Evolutionary conservation across 2,888 invertebrate genomes (phyloP), one percentile per base, ranked within the genome.

Genomic region (Xiphydria camelus): DNA sequence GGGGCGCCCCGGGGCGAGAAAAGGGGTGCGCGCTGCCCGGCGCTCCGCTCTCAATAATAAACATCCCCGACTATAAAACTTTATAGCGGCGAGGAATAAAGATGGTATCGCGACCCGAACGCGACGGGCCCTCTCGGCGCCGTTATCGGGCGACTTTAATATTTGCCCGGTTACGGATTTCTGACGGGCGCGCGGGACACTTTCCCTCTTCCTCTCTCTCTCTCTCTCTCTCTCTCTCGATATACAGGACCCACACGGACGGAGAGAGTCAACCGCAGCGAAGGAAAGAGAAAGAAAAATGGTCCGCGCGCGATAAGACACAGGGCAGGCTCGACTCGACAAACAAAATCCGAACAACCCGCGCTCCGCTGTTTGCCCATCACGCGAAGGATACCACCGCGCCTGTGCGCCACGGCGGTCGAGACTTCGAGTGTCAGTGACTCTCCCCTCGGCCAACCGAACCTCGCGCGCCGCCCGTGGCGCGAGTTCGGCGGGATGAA

Each of bases 331-430:
- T 67, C 58, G 61, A 65, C 34, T 14, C 18, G 6, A 18, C 68
- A 73, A 70, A 73, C 68, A 71, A 73, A 73, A 74, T 70, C 69
- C 59, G 66, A 69, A 69, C 70, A 73, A 72, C 66, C 71, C 66
- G 68, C 45, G 32, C 59, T 61, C 53, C 64, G 62, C 66, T 70
- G 70, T 71, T 70, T 71, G 61, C 63, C 64, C n/a, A n/a, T n/a
- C n/a, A n/a, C n/a, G n/a, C n/a, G 60, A 68, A 64, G 66, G 61
- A 68, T 71, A 70, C 61, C 62, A 61, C 55, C 50, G 46, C n/a
- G n/a, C n/a, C n/a, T n/a, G n/a, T n/a, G n/a, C n/a, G n/a, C n/a
- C n/a, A n/a, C n/a, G n/a, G n/a, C n/a, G n/a, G n/a, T n/a, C n/a
- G n/a, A n/a, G n/a, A n/a, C n/a, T n/a, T n/a, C n/a, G n/a, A n/a